phyloP scores from a whole-genome alignment of 2,888 invertebrate species.

The Rotaria magnacalcarata region DNA sequence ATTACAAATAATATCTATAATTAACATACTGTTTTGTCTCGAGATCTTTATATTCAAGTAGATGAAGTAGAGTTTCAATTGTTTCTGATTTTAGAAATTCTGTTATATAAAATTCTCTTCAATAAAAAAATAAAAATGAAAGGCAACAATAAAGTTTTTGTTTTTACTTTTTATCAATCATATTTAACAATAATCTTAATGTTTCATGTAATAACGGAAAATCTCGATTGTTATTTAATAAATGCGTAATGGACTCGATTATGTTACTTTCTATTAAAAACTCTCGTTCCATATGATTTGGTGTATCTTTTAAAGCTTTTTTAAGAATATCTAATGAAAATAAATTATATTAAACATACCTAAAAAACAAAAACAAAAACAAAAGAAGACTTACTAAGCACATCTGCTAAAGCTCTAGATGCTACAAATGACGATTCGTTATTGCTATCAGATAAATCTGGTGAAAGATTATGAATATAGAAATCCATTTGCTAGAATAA shows the following conservation, averaged over 20 bases:
- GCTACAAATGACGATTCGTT: not conserved
- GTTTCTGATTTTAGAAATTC: not conserved
- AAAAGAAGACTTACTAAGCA: not conserved
- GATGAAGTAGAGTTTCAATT: not conserved
- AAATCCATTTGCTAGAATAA: conserved; percentile 1
- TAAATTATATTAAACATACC: not conserved
- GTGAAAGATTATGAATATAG: not conserved
- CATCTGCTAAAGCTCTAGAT: not conserved
- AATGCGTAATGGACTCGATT: not conserved
- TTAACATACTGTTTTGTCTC: not conserved
- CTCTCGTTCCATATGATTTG: not conserved
- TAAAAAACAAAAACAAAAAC: not conserved
- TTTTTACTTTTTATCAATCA: not conserved
- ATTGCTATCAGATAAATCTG: not conserved
- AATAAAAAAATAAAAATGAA: not conserved
- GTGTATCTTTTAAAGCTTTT: not conserved
- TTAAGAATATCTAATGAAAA: not conserved
- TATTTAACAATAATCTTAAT: not conserved
- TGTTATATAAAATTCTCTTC: not conserved
- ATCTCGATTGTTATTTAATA: conserved; percentile 9
- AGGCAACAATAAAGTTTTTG: not conserved
- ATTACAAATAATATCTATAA: not conserved
- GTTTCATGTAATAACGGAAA: not conserved
- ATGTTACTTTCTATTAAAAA: not conserved
- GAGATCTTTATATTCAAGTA: conserved; percentile 5